These are phyloP conservation scores for Echeneis naucrates DNA, from an alignment of 2,797 vertebrate species.

Conservation along the genomic window DNA sequence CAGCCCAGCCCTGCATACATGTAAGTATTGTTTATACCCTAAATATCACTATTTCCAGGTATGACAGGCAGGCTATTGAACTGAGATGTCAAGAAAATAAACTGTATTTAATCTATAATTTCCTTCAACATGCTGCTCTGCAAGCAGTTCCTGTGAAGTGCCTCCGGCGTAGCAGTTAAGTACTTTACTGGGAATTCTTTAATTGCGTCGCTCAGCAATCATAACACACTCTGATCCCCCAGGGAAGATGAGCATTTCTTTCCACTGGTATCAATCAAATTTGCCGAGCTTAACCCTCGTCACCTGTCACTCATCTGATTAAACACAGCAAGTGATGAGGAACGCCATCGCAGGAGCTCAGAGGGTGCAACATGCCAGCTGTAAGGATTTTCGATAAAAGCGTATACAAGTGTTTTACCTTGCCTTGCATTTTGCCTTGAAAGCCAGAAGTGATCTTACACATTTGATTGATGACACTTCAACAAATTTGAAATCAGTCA, in stretches of 20 bases:
- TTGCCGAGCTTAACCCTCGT: constrained; percentile 67
- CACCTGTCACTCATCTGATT: constrained; percentile 75
- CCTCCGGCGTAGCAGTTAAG: constrained; percentile 49
- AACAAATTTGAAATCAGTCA: background rate
- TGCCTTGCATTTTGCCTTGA: constrained; percentile 14
- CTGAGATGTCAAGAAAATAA: constrained; percentile 46
- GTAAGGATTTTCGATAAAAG: constrained; percentile 27
- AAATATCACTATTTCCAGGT: background rate
- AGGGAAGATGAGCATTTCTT: constrained; percentile 46
- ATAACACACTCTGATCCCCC: constrained; percentile 56
- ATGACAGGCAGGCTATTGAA: constrained; percentile 21
- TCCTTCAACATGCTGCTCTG: constrained; percentile 28
- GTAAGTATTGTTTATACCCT: background rate
- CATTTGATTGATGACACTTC: too few relatives aligned
- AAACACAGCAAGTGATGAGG: constrained; percentile 55
- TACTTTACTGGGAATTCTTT: constrained; percentile 67
- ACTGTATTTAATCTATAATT: constrained; percentile 42
- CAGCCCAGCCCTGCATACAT: background rate
- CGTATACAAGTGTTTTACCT: background rate
- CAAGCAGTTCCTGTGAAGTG: constrained; percentile 34
- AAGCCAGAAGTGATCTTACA: background rate
- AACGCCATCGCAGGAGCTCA: constrained; percentile 38
- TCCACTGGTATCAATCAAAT: constrained; percentile 73
- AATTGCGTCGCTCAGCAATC: constrained; percentile 74
- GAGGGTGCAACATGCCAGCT: constrained; percentile 12